Conservation (phyloP, 2,797 vertebrate species). For the Alectoris magna region DNA sequence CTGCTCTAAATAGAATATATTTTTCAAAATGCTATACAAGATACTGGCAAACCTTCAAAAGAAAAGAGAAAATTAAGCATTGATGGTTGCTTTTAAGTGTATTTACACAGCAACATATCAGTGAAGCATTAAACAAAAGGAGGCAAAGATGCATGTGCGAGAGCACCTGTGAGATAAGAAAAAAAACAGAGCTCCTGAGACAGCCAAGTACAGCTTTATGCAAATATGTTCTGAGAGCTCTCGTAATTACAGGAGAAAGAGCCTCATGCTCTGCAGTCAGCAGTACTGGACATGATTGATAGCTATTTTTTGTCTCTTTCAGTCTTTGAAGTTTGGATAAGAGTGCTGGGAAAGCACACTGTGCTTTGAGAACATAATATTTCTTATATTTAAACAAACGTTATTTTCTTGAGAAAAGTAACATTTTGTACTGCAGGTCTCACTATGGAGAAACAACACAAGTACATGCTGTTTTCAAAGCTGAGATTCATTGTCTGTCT, state of each 20-base stretch:
- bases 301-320: not conserved
- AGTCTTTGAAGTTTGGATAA: not conserved
- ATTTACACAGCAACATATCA: not conserved
- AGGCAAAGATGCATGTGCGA: not conserved
- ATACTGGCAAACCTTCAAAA: not conserved
- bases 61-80: not conserved
- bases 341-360: not conserved
- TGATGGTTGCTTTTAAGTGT: not conserved
- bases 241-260: not conserved
- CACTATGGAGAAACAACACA: not conserved
- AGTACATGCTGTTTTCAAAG: not conserved
- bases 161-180: not conserved
- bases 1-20: not conserved
- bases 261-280: not conserved
- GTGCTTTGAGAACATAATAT: not conserved
- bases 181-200: not conserved
- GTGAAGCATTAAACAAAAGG: not conserved
- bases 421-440: not conserved
- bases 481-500: not conserved
- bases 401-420: not conserved
- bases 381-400: not conserved
- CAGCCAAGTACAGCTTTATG: not conserved
- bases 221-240: not conserved
- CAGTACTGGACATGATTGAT: not conserved
- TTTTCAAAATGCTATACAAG: not conserved